A percentile compares a stretch with the other conserved stretches of the same genome.
Conservation (phyloP, 2,888 invertebrate genomes). For the Cordilura impudica region DNA sequence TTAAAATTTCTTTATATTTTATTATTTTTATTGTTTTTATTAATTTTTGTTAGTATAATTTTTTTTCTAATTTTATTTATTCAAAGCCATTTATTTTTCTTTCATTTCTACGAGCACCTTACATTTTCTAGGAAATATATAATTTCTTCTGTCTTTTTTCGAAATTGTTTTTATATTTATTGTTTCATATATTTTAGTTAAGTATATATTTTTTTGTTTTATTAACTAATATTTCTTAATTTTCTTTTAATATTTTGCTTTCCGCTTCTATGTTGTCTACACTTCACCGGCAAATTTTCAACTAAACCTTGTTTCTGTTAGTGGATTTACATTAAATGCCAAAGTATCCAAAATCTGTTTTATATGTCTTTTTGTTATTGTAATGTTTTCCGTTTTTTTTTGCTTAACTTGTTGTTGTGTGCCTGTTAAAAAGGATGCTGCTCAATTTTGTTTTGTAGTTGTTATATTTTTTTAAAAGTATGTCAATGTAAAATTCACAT, state of each 20-base stretch:
- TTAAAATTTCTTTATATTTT: no score
- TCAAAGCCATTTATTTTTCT: background rate
- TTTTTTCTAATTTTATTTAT: background rate
- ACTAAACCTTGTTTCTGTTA: constrained; percentile 58
- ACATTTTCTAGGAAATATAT: no score
- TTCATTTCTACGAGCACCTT: no score
- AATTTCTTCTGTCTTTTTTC: background rate
- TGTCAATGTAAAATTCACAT: constrained; percentile 61
- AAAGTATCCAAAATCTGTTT: constrained; percentile 44
- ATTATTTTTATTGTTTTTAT: background rate
- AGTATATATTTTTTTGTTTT: background rate
- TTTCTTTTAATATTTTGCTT: background rate
- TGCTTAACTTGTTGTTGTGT: constrained; percentile 55
- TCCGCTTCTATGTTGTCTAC: constrained; percentile 52
- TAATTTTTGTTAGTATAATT: background rate
- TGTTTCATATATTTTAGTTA: background rate
- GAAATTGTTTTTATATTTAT: background rate
- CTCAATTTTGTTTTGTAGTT: background rate
- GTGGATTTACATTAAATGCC: constrained; percentile 48
- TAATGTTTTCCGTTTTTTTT: constrained; percentile 1
- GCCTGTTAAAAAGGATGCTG: constrained; percentile 54
- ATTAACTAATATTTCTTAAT: background rate
- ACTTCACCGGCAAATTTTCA: constrained; percentile 57
- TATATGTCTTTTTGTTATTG: background rate
- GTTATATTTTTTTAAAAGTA: constrained; percentile 41